Conservation (phyloP, 2,113 vertebrate genomes). For the Tonatia bakeri region DNA sequence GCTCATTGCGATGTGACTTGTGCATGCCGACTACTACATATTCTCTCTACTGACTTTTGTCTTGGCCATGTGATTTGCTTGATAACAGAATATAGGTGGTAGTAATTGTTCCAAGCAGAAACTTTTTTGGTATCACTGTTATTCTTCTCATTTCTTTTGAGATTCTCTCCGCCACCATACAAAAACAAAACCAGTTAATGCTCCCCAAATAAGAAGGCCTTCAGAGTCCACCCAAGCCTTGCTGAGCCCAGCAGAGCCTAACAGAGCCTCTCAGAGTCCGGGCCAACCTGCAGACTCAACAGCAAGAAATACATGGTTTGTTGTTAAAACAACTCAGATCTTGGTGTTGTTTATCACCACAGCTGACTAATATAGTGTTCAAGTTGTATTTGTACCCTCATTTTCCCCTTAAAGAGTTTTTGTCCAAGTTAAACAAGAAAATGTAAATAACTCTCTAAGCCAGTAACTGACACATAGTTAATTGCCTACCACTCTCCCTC, state of each 20-base stretch:
- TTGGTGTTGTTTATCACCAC: not conserved
- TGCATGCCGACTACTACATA: not conserved
- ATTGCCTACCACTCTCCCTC: not conserved
- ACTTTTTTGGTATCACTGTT: not conserved
- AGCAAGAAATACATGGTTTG: not conserved
- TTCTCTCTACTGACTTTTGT: not conserved
- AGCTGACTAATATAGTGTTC: not conserved
- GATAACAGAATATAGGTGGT: not conserved
- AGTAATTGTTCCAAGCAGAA: not conserved
- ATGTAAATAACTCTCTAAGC: not conserved
- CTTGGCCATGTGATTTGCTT: not conserved
- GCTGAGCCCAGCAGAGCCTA: not conserved
- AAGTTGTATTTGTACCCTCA: not conserved
- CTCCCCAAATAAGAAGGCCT: not conserved
- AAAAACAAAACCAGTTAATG: not conserved
- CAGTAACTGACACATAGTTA: not conserved
- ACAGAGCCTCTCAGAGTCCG: not conserved
- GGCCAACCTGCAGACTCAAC: not conserved
- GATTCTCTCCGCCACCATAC: not conserved
- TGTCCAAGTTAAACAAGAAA: not conserved
- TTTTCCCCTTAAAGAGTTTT: not conserved
- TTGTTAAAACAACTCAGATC: not conserved
- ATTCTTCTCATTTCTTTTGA: not conserved
- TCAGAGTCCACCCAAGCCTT: not conserved
- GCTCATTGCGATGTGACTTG: not conserved